A percentile compares a stretch with the other conserved stretches of the same genome.
These are phyloP conservation scores for Malurus alboscapulatus DNA, from an alignment of 2,113 vertebrate species.

Conservation along the genomic window DNA sequence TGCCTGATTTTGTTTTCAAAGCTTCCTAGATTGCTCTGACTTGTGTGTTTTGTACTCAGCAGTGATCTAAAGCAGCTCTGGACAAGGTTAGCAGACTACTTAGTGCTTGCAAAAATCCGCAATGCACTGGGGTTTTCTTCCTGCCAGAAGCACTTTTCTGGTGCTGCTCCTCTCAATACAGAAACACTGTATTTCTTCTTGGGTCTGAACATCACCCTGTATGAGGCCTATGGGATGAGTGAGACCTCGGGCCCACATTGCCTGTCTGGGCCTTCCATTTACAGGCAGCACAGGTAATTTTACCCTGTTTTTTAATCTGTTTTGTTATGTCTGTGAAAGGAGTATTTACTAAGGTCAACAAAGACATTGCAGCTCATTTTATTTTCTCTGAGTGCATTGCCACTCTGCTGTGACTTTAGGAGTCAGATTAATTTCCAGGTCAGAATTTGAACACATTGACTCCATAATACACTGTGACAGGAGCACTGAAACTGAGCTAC, in stretches of 20 bases:
- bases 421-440: background rate
- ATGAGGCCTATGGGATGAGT: conserved; percentile 87
- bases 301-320: background rate
- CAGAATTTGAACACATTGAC: background rate
- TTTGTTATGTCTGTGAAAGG: background rate
- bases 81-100: conserved; percentile 76
- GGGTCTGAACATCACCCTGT: conserved; percentile 83
- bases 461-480: background rate
- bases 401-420: background rate
- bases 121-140: conserved; percentile 78
- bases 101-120: conserved; percentile 84
- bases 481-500: background rate
- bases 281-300: conserved; percentile 79
- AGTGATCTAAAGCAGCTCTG: conserved; percentile 80
- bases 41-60: background rate
- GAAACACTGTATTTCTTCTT: conserved; percentile 85
- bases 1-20: background rate
- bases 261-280: conserved; percentile 78
- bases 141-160: conserved; percentile 84
- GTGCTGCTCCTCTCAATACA: conserved; percentile 81
- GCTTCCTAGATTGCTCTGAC: background rate
- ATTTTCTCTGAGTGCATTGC: background rate
- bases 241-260: conserved; percentile 88
- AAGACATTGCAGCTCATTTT: background rate
- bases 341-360: background rate